Evolutionary conservation across 2,113 vertebrate genomes (phyloP), one percentile per base, ranked within the genome.

Genomic region (Plestiodon gilberti): DNA sequence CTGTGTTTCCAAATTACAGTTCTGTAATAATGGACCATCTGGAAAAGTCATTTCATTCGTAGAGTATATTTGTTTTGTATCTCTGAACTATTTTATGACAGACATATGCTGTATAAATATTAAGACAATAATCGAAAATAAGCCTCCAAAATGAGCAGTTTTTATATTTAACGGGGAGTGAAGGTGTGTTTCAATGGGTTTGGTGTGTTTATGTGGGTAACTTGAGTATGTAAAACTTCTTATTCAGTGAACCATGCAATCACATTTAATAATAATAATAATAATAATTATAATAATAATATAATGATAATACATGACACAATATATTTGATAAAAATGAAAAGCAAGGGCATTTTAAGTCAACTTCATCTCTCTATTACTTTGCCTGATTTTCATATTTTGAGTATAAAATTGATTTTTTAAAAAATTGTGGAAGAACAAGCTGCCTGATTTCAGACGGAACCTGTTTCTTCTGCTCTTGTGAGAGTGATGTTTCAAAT

Each of bases 311-410:
- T 89, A 86, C 90, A 91, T 91, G 89, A 93, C 87, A 92, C 2
- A 20, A 93, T 90, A 88, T 91, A 90, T 90, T 93, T 92, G 92
- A 92, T 89, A 93, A 94, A 94, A 1, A 89, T 92, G 88, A 0
- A 90, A 93, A 89, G 88, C 86, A 0, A 2, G 79, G 88, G 90
- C 87, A 92, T 92, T 92, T 85, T 93, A 67, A 91, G 81, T 89
- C 87, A 78, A 91, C 85, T 90, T 93, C 87, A 82, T 88, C 86
- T 93, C 89, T 91, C 87, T 86, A 3, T 90, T 89, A 85, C 84
- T 59, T 70, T 73, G 52, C 81, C 62, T 86, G 83, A 88, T 92
- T 92, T 92, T 93, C 76, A 48, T 86, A 57, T 87, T 48, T 91
- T 91, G 65, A 89, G 64, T 15, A 17, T 35, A 57, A 91, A 84